Base-by-base conservation (phyloP, 2,888 invertebrate genomes). In the Dromius quadrimaculatus region DNA sequence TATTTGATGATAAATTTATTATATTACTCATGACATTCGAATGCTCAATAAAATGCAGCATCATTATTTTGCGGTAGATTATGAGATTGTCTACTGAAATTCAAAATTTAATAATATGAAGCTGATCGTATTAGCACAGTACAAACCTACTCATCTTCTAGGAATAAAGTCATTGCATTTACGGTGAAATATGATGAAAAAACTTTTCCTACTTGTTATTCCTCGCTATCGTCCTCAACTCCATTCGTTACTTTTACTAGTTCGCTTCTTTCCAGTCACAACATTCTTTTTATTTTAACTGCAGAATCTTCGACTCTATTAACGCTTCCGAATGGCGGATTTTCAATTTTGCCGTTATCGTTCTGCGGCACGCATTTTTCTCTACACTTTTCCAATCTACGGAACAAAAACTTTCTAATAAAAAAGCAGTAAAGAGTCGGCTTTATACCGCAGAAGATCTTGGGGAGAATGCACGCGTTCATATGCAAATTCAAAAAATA, bases 261-360 rank as follows among this genome's bases (percentile, higher is more conserved):
- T 41, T 50, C 20, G 11, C 11, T 28, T 54, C 54, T 54, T 54
- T 54, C 32, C 5, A 13, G 6, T 28, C 13, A n/a, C 5, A 28
- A 28, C 28, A 13, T 54, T 50, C 20, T 50, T 50, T 50, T 59
- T 59, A 11, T 61, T 34, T 61, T 17, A 36, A 34, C 34, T 36
- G 32, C 28, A 9, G 32, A 59, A 32, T 34, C 32, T 73, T 74
- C 71, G 76, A 78, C 76, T 79, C 79, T 77, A 80, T 80, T 80
- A 80, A 79, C 78, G 79, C 47, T 77, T 80, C 80, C 77, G 78
- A 79, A 80, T 80, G 76, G 78, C 79, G 76, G 78, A 81, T 80
- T 81, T 81, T 80, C 80, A 81, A 81, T 81, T 81, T 81, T 78
- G 78, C 74, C 77, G 78, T 79, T 81, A 81, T 81, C 80, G 80